These are phyloP conservation scores for Sapajus apella DNA, from an alignment of 2,113 vertebrate species.

Conservation along the genomic window DNA sequence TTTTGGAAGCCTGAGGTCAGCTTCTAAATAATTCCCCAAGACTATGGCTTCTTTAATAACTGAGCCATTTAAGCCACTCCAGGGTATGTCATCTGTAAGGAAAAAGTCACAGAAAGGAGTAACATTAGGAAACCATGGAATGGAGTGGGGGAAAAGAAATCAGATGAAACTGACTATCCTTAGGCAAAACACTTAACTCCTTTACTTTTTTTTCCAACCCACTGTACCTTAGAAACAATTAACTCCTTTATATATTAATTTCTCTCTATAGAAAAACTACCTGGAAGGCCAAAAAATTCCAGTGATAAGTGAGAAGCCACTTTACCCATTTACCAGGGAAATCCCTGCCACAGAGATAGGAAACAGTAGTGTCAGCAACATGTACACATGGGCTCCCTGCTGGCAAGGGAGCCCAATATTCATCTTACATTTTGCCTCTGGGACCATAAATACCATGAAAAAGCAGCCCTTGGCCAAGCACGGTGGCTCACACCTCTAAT, in stretches of 20 bases:
- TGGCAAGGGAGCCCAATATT: background rate
- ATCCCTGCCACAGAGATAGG: background rate
- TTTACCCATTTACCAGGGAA: background rate
- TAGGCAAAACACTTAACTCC: background rate
- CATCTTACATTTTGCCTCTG: background rate
- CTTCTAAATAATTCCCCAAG: conserved; percentile 80
- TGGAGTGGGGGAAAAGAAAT: background rate
- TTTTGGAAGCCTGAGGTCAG: conserved; percentile 83
- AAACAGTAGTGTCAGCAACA: background rate
- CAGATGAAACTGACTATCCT: background rate
- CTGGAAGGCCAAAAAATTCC: background rate
- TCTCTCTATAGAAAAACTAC: conserved; percentile 1
- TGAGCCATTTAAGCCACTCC: conserved; percentile 83
- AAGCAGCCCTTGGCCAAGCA: background rate
- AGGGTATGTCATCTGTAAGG: conserved; percentile 85
- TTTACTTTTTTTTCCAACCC: no score
- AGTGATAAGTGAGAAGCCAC: background rate
- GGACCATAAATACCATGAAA: background rate
- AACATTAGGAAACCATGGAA: background rate
- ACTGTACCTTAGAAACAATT: background rate
- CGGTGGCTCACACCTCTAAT: no score
- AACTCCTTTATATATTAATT: background rate
- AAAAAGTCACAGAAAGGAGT: conserved; percentile 16
- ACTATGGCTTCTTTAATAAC: conserved; percentile 80
- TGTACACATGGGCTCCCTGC: background rate